phyloP scores from a whole-genome alignment of 2,113 vertebrate species.

The Marmota flaviventris region DNA sequence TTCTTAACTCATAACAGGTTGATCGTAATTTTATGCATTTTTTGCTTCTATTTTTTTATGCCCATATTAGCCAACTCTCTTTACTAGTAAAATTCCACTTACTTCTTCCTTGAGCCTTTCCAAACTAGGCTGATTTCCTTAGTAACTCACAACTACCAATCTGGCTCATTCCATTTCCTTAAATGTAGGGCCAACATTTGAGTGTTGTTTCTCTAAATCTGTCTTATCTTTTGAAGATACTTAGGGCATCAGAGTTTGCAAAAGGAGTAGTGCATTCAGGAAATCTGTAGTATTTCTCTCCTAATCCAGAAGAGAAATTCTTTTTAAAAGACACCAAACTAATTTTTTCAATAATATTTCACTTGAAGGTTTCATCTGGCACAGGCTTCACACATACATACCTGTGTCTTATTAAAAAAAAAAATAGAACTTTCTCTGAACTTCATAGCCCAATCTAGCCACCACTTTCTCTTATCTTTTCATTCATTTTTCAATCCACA shows the following conservation, averaged over 20 bases:
- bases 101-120: neutral
- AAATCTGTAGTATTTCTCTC: neutral
- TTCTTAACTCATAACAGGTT: neutral
- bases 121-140: neutral
- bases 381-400: neutral
- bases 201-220: neutral
- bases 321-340: neutral
- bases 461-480: neutral
- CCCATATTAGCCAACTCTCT: neutral
- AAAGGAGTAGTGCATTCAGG: neutral
- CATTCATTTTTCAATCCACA: neutral
- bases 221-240: neutral
- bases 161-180: neutral
- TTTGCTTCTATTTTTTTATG: neutral
- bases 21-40: neutral
- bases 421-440: neutral
- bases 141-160: neutral
- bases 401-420: neutral
- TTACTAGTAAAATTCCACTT: neutral
- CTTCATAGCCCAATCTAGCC: neutral
- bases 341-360: neutral
- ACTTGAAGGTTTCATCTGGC: neutral
- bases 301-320: neutral
- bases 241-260: neutral
- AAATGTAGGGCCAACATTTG: neutral